phyloP scores from a whole-genome alignment of 2,113 vertebrate species.

The Stigmatopora nigra region DNA sequence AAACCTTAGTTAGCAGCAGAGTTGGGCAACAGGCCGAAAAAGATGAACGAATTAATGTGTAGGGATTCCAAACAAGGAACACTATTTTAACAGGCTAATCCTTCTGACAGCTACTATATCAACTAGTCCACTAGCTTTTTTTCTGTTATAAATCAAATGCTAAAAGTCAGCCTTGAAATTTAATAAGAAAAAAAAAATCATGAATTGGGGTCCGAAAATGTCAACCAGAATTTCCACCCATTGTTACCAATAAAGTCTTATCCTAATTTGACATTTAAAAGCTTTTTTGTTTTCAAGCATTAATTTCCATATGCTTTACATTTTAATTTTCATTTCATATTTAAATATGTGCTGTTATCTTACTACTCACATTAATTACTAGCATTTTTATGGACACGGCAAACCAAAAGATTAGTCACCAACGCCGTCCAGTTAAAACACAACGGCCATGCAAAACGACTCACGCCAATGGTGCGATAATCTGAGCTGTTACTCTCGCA shows the following conservation, averaged over 20 bases:
- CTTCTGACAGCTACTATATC: conserved; percentile 8
- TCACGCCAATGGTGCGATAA: conserved; percentile 90
- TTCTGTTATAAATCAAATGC: neutral
- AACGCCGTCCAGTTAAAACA: conserved; percentile 65
- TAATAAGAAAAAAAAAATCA: neutral
- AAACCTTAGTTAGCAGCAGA: conserved; percentile 65
- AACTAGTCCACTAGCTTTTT: conserved; percentile 3
- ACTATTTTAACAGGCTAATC: conserved; percentile 25
- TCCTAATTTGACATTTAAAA: neutral
- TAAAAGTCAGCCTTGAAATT: conserved; percentile 19
- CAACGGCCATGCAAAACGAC: conserved; percentile 70
- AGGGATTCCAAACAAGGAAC: conserved; percentile 3
- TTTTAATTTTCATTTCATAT: neutral
- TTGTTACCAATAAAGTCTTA: neutral
- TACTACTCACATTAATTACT: neutral
- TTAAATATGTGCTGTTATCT: neutral
- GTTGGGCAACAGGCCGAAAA: neutral
- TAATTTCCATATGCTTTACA: too few species aligned
- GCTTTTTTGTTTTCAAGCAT: too few species aligned
- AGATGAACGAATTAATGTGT: neutral
- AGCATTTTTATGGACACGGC: neutral
- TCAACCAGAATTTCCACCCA: neutral
- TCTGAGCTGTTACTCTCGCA: conserved; percentile 86
- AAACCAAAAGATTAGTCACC: conserved; percentile 19
- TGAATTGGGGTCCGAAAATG: neutral